These are phyloP conservation scores for Ceratotherium simum DNA, from an alignment of 2,113 vertebrate species.

Conservation along the genomic window DNA sequence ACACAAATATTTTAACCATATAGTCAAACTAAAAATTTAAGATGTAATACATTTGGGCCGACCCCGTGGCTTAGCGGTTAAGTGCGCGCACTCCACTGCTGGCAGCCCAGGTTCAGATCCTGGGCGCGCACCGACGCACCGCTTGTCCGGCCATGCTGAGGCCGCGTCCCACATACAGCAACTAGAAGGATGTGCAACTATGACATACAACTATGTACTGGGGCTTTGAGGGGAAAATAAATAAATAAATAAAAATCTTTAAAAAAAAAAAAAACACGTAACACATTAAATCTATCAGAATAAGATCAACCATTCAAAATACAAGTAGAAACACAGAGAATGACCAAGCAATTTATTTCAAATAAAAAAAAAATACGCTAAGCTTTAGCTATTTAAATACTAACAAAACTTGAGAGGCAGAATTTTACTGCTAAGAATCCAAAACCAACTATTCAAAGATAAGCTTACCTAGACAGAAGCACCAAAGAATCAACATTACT, in stretches of 20 bases:
- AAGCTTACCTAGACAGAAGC: conserved; percentile 69
- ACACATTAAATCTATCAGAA: conserved; percentile 43
- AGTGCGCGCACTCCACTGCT: too few species aligned
- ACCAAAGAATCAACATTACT: conserved; percentile 76
- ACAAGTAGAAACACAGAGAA: conserved; percentile 59
- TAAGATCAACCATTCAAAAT: conserved; percentile 53
- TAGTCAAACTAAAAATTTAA: conserved; percentile 55
- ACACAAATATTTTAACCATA: conserved; percentile 60
- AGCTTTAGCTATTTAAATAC: conserved; percentile 59
- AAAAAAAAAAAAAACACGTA: too few species aligned
- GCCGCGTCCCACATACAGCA: too few species aligned
- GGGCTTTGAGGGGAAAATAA: too few species aligned
- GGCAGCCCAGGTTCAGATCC: too few species aligned
- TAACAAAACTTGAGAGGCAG: conserved; percentile 66
- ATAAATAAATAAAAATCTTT: too few species aligned
- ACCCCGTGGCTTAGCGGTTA: too few species aligned
- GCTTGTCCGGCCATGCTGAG: too few species aligned
- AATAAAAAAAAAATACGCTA: background rate
- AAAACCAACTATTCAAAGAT: conserved; percentile 75
- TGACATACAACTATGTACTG: too few species aligned
- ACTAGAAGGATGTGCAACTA: too few species aligned
- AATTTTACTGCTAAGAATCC: conserved; percentile 76
- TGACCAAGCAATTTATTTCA: conserved; percentile 65
- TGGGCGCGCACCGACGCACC: too few species aligned
- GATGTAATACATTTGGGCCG: too few species aligned